These are phyloP conservation scores for Cavia porcellus DNA, from an alignment of 2,113 vertebrate genomes.

Conservation along the genomic window DNA sequence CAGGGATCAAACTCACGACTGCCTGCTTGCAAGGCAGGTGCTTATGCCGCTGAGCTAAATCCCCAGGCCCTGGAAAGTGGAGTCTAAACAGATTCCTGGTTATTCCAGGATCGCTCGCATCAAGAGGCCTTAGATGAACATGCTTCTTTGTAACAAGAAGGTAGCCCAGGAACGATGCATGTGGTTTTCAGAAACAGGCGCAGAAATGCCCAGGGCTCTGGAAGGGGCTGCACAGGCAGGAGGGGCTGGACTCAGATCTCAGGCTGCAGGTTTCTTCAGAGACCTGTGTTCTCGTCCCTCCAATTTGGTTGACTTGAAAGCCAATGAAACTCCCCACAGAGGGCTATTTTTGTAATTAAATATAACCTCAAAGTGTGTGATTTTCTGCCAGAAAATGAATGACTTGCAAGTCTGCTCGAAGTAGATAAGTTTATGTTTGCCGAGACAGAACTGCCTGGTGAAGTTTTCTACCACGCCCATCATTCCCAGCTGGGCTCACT, in stretches of 20 bases:
- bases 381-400: background rate
- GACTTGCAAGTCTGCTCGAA: background rate
- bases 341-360: background rate
- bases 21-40: too few relatives aligned
- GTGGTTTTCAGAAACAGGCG: background rate
- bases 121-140: background rate
- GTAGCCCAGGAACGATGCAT: background rate
- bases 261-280: background rate
- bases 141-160: background rate
- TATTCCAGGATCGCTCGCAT: background rate
- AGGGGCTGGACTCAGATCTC: background rate
- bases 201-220: background rate
- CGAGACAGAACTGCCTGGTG: background rate
- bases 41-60: too few relatives aligned
- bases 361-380: background rate
- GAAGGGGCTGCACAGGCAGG: rapidly evolving
- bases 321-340: background rate
- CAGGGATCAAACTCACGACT: too few relatives aligned
- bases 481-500: background rate
- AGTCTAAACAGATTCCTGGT: background rate
- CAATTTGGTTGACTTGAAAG: background rate
- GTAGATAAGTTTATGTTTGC: background rate
- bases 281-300: background rate
- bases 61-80: background rate
- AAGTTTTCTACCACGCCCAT: background rate